Evolutionary conservation across 2,113 vertebrate species (phyloP).

Genomic region (Lethenteron camtschaticum): DNA sequence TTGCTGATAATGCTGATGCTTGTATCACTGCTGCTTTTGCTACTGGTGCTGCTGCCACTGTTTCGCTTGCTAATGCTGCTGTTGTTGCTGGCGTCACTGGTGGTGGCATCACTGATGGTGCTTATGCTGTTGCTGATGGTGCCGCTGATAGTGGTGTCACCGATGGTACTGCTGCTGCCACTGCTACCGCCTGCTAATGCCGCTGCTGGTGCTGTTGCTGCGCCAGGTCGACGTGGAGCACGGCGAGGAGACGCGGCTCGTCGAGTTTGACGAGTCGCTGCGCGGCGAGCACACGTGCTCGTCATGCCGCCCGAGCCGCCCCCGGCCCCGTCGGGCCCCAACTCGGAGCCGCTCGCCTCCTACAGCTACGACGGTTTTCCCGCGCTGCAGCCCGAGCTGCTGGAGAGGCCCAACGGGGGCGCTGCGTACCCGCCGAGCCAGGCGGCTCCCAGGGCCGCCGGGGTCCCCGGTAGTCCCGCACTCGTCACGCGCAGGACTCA

Average conservation of each 20-base stretch:
- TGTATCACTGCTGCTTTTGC: no score
- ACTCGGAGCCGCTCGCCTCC: slow-evolving; percentile 16
- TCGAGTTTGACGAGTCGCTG: slow-evolving; percentile 84
- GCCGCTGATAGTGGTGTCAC: no score
- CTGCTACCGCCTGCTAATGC: slow-evolving; percentile 5
- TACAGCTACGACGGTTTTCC: slow-evolving; percentile 80
- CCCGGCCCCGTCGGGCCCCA: slow-evolving; percentile 38
- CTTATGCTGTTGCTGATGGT: no score
- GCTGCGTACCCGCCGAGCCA: slow-evolving; percentile 28
- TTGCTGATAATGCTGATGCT: no score
- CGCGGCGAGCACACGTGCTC: slow-evolving; percentile 83
- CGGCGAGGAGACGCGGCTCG: slow-evolving; percentile 52
- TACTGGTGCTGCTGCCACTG: no score
- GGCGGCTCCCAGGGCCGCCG: slow-evolving; percentile 43
- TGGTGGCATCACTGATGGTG: no score
- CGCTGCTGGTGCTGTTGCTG: background rate
- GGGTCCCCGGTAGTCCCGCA: slow-evolving; percentile 54
- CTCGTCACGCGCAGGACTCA: slow-evolving; percentile 90
- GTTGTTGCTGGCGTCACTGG: no score
- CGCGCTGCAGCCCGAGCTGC: slow-evolving; percentile 51
- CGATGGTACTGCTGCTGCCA: no score
- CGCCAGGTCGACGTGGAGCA: slow-evolving; percentile 59
- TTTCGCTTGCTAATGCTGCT: no score
- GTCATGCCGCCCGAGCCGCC: slow-evolving; percentile 88
- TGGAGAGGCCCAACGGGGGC: slow-evolving; percentile 48